Evolutionary conservation across 2,797 vertebrate genomes (phyloP).

Genomic region (Rousettus madagascariensis): DNA sequence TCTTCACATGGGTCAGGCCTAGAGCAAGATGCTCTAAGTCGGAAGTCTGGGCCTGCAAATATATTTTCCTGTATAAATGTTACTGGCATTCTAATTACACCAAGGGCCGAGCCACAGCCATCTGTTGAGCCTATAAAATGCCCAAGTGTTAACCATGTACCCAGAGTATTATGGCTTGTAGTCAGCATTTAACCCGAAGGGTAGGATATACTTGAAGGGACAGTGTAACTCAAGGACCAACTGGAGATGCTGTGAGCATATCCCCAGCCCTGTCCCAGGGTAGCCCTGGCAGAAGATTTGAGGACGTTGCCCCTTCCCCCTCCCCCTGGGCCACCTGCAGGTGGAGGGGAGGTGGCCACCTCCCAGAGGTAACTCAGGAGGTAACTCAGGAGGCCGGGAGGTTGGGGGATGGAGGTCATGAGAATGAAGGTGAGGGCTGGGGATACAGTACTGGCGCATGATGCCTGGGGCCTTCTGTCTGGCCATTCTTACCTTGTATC

Average conservation of each 20-base stretch:
- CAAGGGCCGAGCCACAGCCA: neutral
- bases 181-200: neutral
- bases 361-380: neutral
- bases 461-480: neutral
- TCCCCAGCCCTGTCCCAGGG: neutral
- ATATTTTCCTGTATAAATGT: neutral
- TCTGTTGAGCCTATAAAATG: neutral
- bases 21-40: neutral
- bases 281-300: neutral
- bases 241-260: neutral
- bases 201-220: neutral
- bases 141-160: neutral
- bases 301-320: neutral
- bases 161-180: neutral
- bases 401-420: neutral
- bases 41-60: neutral
- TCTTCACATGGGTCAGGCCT: neutral
- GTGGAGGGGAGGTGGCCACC: neutral
- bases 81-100: neutral
- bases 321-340: neutral
- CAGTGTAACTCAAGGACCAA: neutral
- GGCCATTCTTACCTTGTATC: neutral
- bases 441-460: neutral
- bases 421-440: neutral
- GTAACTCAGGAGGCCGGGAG: fast-evolving